Base-by-base conservation (phyloP, 2,888 invertebrate genomes). In the Drosophila greeni region DNA sequence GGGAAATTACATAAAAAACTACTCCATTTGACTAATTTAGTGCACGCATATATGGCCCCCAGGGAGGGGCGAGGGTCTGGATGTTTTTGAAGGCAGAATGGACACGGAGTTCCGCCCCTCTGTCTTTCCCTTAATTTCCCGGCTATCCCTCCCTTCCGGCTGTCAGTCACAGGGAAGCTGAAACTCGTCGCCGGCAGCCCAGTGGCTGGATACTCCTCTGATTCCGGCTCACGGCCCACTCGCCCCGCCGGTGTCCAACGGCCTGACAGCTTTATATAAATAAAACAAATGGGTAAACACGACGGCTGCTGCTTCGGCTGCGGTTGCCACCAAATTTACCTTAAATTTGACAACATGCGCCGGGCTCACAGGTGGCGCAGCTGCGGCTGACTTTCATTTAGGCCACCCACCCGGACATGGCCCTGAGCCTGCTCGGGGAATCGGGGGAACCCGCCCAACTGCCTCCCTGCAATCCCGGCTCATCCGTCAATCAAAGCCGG, bases 331-430 rank as follows among this genome's bases (percentile, higher is more conserved):
- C 70, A 81, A 78, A 76, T 77, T 75, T 62, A 74, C 77, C 80
- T 77, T 77, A 82, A 80, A 82, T 81, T 82, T 81, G 83, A 75
- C 81, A 82, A 76, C 76, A 75, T 74, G 70, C 70, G 66, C 64
- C 61, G 39, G 66, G 66, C 42, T 40, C 65, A 60, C 76, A 82
- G 74, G 79, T 81, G 82, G 47, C 79, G 53, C 78, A 69, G 72
- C 73, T 76, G 74, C 62, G 73, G 45, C 66, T 66, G 68, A 64
- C 65, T 58, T 66, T 61, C 68, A 40, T 66, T 64, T 52, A 23
- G 62, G 62, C 45, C 36, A 47, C 31, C 45, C 45, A 31, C 45
- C 29, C 45, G 29, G 31, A 31, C 45, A 33, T 45, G 51, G 31
- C 45, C 61, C 59, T 18, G 43, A 56, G 23, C 26, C 20, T 20